A percentile compares a stretch with the other conserved stretches of the same genome.
Evolutionary conservation across 1,140 invertebrate genomes (phyloP).

Genomic region (Eupristina koningsbergeri): DNA sequence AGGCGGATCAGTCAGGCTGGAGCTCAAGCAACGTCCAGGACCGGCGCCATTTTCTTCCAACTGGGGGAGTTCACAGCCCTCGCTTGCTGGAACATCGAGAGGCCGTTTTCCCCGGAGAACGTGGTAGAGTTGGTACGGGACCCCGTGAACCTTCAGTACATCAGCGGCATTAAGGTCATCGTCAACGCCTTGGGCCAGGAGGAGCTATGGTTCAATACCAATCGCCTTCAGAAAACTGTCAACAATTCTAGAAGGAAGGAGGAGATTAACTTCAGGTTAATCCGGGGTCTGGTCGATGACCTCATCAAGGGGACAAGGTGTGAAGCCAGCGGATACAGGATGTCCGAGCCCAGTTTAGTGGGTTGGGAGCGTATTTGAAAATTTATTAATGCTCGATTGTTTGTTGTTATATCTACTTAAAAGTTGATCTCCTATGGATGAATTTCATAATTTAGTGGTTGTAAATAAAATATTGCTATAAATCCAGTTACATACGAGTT

Average conservation of each 20-base stretch:
- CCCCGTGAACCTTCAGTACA: slow-evolving; percentile 77
- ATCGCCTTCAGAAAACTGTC: slow-evolving; percentile 70
- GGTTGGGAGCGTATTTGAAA: slow-evolving; percentile 55
- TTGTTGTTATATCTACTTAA: too few relatives aligned
- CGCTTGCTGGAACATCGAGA: slow-evolving; percentile 83
- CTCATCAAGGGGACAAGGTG: slow-evolving; percentile 69
- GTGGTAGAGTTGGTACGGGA: slow-evolving; percentile 77
- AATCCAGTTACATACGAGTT: too few relatives aligned
- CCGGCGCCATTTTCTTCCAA: slow-evolving; percentile 79
- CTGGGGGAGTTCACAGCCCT: slow-evolving; percentile 79
- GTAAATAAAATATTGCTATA: too few relatives aligned
- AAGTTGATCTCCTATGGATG: too few relatives aligned
- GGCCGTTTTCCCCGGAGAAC: slow-evolving; percentile 75
- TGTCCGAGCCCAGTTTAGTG: slow-evolving; percentile 56
- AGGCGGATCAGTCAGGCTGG: slow-evolving; percentile 70
- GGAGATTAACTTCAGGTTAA: slow-evolving; percentile 68
- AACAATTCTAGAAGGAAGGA: slow-evolving; percentile 65
- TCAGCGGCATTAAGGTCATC: slow-evolving; percentile 74
- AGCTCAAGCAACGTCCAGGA: slow-evolving; percentile 69
- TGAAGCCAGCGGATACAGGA: slow-evolving; percentile 55
- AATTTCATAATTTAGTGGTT: too few relatives aligned
- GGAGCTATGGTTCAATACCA: slow-evolving; percentile 71
- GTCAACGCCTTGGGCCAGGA: slow-evolving; percentile 63
- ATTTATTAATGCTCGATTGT: too few relatives aligned
- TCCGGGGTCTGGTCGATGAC: slow-evolving; percentile 66